Evolutionary conservation across 2,888 invertebrate genomes (phyloP), one percentile per base, ranked within the genome.

Genomic region (Melangyna quadrimaculata): DNA sequence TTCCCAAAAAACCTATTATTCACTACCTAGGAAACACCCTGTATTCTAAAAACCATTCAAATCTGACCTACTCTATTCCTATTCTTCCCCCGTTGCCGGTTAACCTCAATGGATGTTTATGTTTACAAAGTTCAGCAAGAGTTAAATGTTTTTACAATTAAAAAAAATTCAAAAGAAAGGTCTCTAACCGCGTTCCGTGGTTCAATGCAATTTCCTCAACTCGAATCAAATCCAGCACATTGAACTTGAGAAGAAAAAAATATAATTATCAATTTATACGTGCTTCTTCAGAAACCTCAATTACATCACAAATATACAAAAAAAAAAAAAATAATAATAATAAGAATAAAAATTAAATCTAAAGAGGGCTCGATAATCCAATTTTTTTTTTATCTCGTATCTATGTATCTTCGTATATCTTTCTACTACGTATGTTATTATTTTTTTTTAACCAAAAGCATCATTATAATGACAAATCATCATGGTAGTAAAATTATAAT

Each of bases 391-490:
- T 29, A n/a, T 53, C 27, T 32, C n/a, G 9, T 32, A 19, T 63
- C 14, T 40, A 24, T 27, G 37, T 45, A 32, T 70, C 40, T 70
- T 27, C 17, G 19, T 43, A n/a, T 22, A 45, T 70, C 51, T 45
- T 27, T 24, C n/a, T n/a, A n/a, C n/a, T n/a, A n/a, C n/a, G 14
- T 69, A n/a, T 40, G 7, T 45, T 40, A 22, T 24, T 51, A 51
- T 27, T 48, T 0, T 45, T 19, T 2, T 37, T 61, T 37, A 32
- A 48, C 22, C n/a, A 53, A 24, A n/a, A 53, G n/a, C 51, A 53
- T 69, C n/a, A 35, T 69, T n/a, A 53, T 69, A 53, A 51, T 32
- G 74, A 83, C 74, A 79, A 84, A 83, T 74, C 74, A 70, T 53
- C 74, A 70, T 53, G 72, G 80, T 8, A 61, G 69, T 77, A 80